Base-by-base conservation (phyloP, 2,113 vertebrate genomes). In the Cricetomys ansorgei region DNA sequence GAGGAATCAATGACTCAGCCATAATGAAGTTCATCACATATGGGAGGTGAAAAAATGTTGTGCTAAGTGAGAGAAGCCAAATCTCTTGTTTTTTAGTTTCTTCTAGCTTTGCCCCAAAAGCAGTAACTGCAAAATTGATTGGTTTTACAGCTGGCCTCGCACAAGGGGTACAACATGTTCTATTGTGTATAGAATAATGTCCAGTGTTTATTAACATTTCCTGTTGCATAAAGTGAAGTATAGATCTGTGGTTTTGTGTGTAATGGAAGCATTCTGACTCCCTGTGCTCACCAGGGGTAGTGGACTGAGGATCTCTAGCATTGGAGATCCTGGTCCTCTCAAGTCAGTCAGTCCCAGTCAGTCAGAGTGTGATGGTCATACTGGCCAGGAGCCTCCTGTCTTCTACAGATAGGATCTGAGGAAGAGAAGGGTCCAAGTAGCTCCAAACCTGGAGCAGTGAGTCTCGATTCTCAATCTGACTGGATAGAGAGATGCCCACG, bases 11-110 rank as follows among this genome's bases (percentile, higher is more conserved):
- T 43, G 59, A 16, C 55, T 84, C 23, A 48, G 5, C 48, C 19
- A 5, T 31, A 11, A 4, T 1, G 12, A 77, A 3, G 23, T 12
- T 5, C 50, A 31, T 16, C 31, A 3, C 55, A 7, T 1, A 10
- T 3, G 8, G 40, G 50, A 6, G 21, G 62, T 34, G 5, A 59
- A 85, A 23, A 83, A 59, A 43, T 40, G 23, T 43, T 10, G 29
- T 1, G 0, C 45, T 48, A 34, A 25, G 13, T 31, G 7, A 50
- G 83, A 86, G 64, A 57, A 65, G 50, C 27, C 57, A 34, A 8
- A 19, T 45, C 50, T 43, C 40, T 2, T 55, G 43, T 15, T 12
- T 64, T 89, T 48, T 31, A 40, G 1, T 64, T 37, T 89, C 45
- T 57, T 76, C 10, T 15, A 31, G 0, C 29, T 7, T 76, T 59